These are phyloP conservation scores for Volucella bombylans DNA, from an alignment of 2,888 invertebrate genomes.

Conservation along the genomic window DNA sequence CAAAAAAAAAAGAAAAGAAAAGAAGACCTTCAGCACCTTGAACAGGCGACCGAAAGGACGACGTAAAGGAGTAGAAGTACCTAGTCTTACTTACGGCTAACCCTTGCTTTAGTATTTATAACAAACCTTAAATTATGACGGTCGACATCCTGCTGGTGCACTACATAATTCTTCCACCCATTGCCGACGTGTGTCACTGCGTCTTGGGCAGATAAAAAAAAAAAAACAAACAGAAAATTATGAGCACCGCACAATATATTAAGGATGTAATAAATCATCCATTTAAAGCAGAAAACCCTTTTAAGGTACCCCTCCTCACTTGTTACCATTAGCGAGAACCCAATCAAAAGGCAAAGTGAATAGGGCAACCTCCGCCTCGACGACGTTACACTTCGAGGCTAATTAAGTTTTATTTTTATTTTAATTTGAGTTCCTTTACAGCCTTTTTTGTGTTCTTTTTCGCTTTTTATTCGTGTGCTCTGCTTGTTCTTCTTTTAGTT, in stretches of 20 bases:
- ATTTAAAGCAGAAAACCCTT: slow-evolving; percentile 50
- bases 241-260: slow-evolving; percentile 64
- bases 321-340: not conserved
- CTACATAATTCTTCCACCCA: slow-evolving; percentile 48
- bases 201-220: slow-evolving; percentile 42
- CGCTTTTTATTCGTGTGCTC: slow-evolving; percentile 50
- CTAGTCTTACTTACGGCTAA: not conserved
- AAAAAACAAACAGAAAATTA: slow-evolving; percentile 27
- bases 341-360: slow-evolving; percentile 25
- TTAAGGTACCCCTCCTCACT: slow-evolving; percentile 14
- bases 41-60: slow-evolving; percentile 22
- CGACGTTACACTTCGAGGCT: slow-evolving; percentile 53
- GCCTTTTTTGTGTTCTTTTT: slow-evolving; percentile 7
- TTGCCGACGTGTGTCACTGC: slow-evolving; percentile 59
- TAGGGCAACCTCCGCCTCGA: not conserved
- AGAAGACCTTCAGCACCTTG: slow-evolving; percentile 3
- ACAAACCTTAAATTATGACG: slow-evolving; percentile 67
- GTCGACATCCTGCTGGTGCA: slow-evolving; percentile 67
- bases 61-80: slow-evolving; percentile 24
- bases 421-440: slow-evolving; percentile 61
- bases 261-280: slow-evolving; percentile 71
- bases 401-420: slow-evolving; percentile 73
- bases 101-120: not conserved
- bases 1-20: slow-evolving; percentile 54
- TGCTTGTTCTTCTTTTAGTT: slow-evolving; percentile 48